Evolutionary conservation across 2,113 vertebrate genomes (phyloP).

Genomic region (Rostratula benghalensis): DNA sequence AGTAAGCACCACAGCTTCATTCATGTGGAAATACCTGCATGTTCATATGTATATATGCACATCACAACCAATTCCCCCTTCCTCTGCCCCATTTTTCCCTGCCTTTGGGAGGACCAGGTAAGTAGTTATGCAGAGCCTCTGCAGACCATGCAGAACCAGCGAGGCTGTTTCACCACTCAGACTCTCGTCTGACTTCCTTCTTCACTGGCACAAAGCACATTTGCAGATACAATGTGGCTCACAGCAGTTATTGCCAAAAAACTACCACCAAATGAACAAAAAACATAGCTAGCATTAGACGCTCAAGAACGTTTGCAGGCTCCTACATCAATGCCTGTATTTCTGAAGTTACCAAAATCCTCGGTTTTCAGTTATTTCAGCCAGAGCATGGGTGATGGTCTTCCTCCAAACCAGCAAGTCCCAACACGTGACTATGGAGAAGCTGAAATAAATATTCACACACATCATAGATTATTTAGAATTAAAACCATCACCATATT

Average conservation of each 20-base stretch:
- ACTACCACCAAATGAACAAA: too few species aligned
- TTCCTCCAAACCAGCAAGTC: not conserved
- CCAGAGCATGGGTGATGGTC: not conserved
- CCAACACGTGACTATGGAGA: not conserved
- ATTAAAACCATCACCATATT: not conserved
- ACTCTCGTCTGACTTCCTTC: not conserved
- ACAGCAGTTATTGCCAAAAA: not conserved
- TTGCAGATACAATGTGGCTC: not conserved
- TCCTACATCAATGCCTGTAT: not conserved
- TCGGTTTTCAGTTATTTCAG: not conserved
- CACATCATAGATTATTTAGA: not conserved
- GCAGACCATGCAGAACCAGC: not conserved
- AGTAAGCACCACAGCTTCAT: not conserved
- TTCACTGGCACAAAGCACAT: not conserved
- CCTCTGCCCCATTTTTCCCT: not conserved
- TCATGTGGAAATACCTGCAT: conserved; percentile 7
- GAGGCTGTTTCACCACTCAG: not conserved
- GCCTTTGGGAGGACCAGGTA: not conserved
- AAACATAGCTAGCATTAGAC: not conserved
- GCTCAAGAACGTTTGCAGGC: not conserved
- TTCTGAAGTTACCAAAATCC: not conserved
- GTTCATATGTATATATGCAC: not conserved
- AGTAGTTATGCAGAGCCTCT: not conserved
- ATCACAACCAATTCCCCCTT: conserved; percentile 8
- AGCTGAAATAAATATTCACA: not conserved